Evolutionary conservation across 2,888 invertebrate species (phyloP).

Genomic region (Schrankia costaestrigalis): DNA sequence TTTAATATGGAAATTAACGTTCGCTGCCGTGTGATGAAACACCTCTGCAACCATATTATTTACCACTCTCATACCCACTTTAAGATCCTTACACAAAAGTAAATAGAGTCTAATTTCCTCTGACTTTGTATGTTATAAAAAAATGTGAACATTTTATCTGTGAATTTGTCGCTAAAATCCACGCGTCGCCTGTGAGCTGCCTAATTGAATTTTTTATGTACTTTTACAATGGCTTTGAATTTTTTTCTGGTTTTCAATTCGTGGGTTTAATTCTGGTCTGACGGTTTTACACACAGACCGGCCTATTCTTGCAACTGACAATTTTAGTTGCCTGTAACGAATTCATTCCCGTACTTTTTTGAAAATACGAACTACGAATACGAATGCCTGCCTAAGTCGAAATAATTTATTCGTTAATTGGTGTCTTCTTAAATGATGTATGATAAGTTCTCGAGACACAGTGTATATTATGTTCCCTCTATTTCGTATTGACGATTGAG

Average conservation of each 20-base stretch:
- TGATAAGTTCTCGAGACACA: no score
- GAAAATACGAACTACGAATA: no score
- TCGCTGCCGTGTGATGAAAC: slow-evolving; percentile 67
- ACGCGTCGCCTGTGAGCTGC: slow-evolving; percentile 40
- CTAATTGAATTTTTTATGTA: slow-evolving; percentile 67
- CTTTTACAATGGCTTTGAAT: slow-evolving; percentile 32
- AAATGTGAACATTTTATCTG: slow-evolving; percentile 18
- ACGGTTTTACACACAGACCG: slow-evolving; percentile 4
- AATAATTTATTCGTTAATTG: no score
- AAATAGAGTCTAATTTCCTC: slow-evolving; percentile 34
- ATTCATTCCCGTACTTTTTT: no score
- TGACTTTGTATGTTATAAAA: slow-evolving; percentile 14
- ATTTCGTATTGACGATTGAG: no score
- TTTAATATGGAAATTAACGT: slow-evolving; percentile 81
- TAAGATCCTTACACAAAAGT: slow-evolving; percentile 22
- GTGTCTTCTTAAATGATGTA: no score
- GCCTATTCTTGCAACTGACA: no score
- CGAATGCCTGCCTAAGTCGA: no score
- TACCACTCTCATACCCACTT: slow-evolving; percentile 34
- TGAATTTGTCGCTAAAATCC: slow-evolving; percentile 58
- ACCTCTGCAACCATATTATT: slow-evolving; percentile 59
- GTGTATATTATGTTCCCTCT: no score
- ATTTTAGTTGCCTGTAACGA: no score
- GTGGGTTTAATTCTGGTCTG: slow-evolving; percentile 20
- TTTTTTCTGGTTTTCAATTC: slow-evolving; percentile 25